phyloP scores from a whole-genome alignment of 2,113 vertebrate genomes.

The Cyanistes caeruleus region DNA sequence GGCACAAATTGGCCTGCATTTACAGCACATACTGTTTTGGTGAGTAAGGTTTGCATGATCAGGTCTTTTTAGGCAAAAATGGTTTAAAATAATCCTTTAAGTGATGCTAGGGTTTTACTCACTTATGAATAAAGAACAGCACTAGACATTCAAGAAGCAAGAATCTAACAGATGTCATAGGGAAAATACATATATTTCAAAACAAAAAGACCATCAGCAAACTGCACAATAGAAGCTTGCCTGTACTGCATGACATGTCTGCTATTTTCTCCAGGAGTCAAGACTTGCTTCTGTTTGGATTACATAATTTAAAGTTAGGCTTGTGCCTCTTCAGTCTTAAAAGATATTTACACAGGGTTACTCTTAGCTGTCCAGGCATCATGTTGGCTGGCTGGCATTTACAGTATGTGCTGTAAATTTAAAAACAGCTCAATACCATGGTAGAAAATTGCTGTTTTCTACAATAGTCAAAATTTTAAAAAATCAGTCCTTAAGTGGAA shows the following conservation, averaged over 20 bases:
- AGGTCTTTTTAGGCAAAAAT: not conserved
- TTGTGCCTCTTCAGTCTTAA: constrained; percentile 5
- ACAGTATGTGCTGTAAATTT: not conserved
- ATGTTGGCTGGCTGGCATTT: not conserved
- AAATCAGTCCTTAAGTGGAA: not conserved
- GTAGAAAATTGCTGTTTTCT: not conserved
- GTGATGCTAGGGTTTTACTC: not conserved
- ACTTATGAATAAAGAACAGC: not conserved
- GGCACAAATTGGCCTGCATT: constrained; percentile 3
- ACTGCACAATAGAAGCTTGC: not conserved
- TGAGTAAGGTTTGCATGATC: not conserved
- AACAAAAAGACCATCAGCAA: not conserved
- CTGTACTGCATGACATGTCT: not conserved
- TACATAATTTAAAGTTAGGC: not conserved
- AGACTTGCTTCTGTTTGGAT: not conserved
- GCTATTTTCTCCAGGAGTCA: not conserved
- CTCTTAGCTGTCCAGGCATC: not conserved
- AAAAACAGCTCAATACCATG: not conserved
- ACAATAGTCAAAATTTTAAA: not conserved
- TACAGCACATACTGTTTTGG: not conserved
- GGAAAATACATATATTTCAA: not conserved
- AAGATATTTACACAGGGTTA: constrained; percentile 22
- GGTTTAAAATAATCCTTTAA: not conserved
- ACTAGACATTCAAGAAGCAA: not conserved
- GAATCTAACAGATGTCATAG: not conserved